Percentiles rank a stretch among this genome's conserved stretches.
phyloP scores from a whole-genome alignment of 2,888 invertebrate genomes.

The Leptogaster cylindrica region DNA sequence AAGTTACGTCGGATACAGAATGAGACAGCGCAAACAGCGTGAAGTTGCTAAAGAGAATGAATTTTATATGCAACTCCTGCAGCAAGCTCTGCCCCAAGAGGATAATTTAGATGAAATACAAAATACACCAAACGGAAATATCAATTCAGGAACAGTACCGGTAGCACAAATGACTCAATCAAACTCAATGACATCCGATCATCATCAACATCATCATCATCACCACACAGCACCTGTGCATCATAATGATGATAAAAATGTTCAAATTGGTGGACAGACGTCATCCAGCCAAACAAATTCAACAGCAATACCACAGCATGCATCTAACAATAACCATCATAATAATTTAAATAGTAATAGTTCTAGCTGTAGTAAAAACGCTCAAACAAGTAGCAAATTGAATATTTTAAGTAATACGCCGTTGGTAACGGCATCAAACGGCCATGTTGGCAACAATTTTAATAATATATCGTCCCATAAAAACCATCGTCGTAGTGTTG shows the following conservation, averaged over 20 bases:
- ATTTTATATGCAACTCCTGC: slow-evolving; percentile 90
- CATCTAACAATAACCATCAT: slow-evolving; percentile 48
- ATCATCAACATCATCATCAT: slow-evolving; percentile 47
- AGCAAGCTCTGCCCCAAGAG: slow-evolving; percentile 83
- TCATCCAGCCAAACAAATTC: slow-evolving; percentile 44
- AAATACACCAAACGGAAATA: slow-evolving; percentile 44
- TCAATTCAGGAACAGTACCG: slow-evolving; percentile 46
- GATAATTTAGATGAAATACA: slow-evolving; percentile 51
- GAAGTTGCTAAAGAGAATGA: slow-evolving; percentile 95
- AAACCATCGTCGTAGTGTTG: slow-evolving; percentile 58
- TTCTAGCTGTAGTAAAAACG: slow-evolving; percentile 51
- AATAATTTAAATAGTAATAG: slow-evolving; percentile 50
- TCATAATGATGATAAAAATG: slow-evolving; percentile 53
- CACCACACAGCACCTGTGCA: slow-evolving; percentile 46
- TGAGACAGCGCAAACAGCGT: slow-evolving; percentile 88
- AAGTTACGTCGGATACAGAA: slow-evolving; percentile 87
- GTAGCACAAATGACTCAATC: slow-evolving; percentile 50
- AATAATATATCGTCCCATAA: slow-evolving; percentile 55
- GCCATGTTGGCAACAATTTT: slow-evolving; percentile 48
- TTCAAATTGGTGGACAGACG: slow-evolving; percentile 51
- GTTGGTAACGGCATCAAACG: slow-evolving; percentile 47
- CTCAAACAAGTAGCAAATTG: slow-evolving; percentile 50
- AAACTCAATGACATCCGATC: slow-evolving; percentile 45
- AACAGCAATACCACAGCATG: slow-evolving; percentile 45
- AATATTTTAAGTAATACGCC: slow-evolving; percentile 43